Conservation (phyloP, 1,140 invertebrate species). For the Protaetia brevitarsis region DNA sequence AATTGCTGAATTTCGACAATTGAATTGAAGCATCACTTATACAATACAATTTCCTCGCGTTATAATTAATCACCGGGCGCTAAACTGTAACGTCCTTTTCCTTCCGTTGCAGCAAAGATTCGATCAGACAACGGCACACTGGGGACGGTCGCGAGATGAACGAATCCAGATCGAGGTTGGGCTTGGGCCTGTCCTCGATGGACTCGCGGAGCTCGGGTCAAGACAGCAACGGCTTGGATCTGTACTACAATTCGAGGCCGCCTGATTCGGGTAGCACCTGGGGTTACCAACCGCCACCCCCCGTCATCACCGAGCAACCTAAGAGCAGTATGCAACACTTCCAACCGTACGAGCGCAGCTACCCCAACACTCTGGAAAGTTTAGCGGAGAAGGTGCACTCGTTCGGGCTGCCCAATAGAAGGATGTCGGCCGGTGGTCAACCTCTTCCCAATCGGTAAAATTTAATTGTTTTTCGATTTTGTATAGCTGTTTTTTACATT, state of each 20-base stretch:
- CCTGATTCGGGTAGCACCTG: constrained; percentile 40
- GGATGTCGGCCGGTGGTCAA: constrained; percentile 53
- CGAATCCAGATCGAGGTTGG: constrained; percentile 69
- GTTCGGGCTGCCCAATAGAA: constrained; percentile 58
- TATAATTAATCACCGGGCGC: too few relatives aligned
- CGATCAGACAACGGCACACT: constrained; percentile 51
- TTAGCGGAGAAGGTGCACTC: constrained; percentile 87
- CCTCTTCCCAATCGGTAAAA: constrained; percentile 40
- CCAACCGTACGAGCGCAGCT: constrained; percentile 75
- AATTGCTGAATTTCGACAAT: too few relatives aligned
- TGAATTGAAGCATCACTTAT: too few relatives aligned
- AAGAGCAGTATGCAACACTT: constrained; percentile 76
- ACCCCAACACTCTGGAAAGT: constrained; percentile 88
- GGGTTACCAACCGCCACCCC: constrained; percentile 67
- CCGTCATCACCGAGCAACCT: constrained; percentile 85
- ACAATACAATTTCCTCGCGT: too few relatives aligned
- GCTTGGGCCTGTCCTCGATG: constrained; percentile 60
- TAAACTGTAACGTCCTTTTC: too few relatives aligned
- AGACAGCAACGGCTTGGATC: constrained; percentile 67
- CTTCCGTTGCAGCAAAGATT: constrained; percentile 45
- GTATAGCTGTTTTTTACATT: too few relatives aligned
- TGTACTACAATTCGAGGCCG: constrained; percentile 76
- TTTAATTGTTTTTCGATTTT: background rate
- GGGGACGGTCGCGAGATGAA: constrained; percentile 73
- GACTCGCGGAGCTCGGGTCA: constrained; percentile 33